Evolutionary conservation across 2,888 invertebrate genomes (phyloP), one percentile per base, ranked within the genome.

Genomic region (Hypomecis atomaria): DNA sequence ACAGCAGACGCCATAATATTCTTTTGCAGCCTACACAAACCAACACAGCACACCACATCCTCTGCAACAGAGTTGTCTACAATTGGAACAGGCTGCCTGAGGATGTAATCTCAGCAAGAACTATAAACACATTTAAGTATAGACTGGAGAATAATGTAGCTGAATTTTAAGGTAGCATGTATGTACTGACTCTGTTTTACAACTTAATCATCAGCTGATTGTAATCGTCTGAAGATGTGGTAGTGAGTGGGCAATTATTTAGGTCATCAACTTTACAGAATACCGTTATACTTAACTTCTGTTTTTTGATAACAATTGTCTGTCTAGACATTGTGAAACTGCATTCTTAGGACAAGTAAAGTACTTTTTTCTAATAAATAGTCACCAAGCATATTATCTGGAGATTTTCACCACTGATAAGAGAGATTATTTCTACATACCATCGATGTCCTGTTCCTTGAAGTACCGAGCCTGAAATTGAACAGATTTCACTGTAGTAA

Each of bases 381-480:
- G n/a, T n/a, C n/a, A n/a, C n/a, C n/a, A n/a, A n/a, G 0, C 45
- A 23, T 34, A 34, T 10, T 10, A 48, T 34, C 47, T 34, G 7
- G 7, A 7, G 47, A 5, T 47, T 47, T 47, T 5, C 10, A 45
- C 44, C n/a, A 13, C 44, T 45, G 47, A 47, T 47, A 47, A 37
- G 7, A 11, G 34, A 11, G 11, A 38, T 57, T 5, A 44, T 0
- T 10, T 60, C 53, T 58, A 92, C 94, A 93, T 93, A 98, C 98
- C 98, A 93, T 98, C 98, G 74, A 98, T 98, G 81, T 98, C 98
- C 86, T 97, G 96, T 92, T 98, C 98, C 79, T 97, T 96, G 86
- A 98, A 98, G 89, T 97, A 98, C 69, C 98, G 95, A 36, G 98
- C 98, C 98, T 98, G 89, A 38, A 93, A 93, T 52, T 78, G 83